Conservation (phyloP, 2,888 invertebrate species). For the Drosophila stalkeri region DNA sequence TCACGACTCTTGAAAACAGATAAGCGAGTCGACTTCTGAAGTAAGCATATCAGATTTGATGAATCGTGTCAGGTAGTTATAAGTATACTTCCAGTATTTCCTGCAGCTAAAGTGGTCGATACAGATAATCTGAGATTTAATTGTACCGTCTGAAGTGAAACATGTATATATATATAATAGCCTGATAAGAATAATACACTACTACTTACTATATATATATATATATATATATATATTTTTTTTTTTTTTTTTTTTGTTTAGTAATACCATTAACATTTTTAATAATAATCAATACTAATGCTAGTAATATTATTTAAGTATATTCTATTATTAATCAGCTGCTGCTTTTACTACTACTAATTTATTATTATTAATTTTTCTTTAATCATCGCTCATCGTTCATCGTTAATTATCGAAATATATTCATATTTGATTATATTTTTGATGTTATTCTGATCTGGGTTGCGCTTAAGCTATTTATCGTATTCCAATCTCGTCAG, state of each 20-base stretch:
- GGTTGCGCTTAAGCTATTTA: slow-evolving; percentile 14
- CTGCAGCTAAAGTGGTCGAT: background rate
- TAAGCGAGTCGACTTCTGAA: background rate
- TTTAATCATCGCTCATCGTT: background rate
- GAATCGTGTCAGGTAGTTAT: background rate
- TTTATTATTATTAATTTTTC: background rate
- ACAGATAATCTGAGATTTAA: slow-evolving; percentile 1
- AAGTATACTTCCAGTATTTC: background rate
- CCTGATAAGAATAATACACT: background rate
- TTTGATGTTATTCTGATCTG: slow-evolving; percentile 1
- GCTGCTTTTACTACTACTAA: background rate
- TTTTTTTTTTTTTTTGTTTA: too few species aligned
- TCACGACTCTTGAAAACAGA: background rate
- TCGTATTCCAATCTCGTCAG: slow-evolving; percentile 47
- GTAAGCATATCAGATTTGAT: background rate
- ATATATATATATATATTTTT: too few species aligned
- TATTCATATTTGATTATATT: background rate
- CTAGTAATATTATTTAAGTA: too few species aligned
- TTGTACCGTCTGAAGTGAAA: background rate
- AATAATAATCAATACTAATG: too few species aligned
- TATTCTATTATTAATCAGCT: too few species aligned
- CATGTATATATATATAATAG: background rate
- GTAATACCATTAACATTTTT: too few species aligned
- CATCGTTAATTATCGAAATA: background rate
- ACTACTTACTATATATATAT: too few species aligned